Percentiles rank a stretch among this genome's conserved stretches.
phyloP scores from a whole-genome alignment of 2,113 vertebrate species.

The Pollachius pollachius region DNA sequence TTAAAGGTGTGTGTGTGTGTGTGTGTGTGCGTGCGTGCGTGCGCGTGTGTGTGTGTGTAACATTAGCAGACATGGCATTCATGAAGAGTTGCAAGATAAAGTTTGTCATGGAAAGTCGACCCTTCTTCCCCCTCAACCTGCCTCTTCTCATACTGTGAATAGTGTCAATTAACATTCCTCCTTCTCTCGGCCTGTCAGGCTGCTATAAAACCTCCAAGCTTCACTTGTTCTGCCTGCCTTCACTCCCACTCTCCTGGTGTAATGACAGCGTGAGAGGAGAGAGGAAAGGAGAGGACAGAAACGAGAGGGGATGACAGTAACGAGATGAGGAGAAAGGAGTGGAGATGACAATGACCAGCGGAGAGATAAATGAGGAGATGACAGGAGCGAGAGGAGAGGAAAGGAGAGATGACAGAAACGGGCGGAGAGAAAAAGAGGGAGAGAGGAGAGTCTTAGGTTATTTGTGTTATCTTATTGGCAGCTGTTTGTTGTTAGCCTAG shows the following conservation, averaged over 20 bases:
- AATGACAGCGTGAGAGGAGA: constrained; percentile 31
- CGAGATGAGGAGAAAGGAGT: no score
- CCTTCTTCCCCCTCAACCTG: constrained; percentile 39
- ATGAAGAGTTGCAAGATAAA: no score
- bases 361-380: constrained; percentile 18
- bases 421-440: no score
- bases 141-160: constrained; percentile 51
- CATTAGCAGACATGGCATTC: no score
- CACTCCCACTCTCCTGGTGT: constrained; percentile 45
- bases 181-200: constrained; percentile 49
- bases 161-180: constrained; percentile 72
- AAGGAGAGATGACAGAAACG: background rate
- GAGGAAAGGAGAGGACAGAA: background rate
- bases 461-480: no score
- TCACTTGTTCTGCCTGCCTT: constrained; percentile 49
- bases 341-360: background rate
- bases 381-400: constrained; percentile 12
- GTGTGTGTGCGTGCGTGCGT: no score
- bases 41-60: no score
- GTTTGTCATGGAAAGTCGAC: no score
- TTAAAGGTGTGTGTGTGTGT: no score
- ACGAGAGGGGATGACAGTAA: no score
- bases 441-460: no score
- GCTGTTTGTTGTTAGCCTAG: no score
- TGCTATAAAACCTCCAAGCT: constrained; percentile 59